Evolutionary conservation across 1,140 invertebrate genomes (phyloP), one percentile per base, ranked within the genome.

Genomic region (Ephestia elutella): DNA sequence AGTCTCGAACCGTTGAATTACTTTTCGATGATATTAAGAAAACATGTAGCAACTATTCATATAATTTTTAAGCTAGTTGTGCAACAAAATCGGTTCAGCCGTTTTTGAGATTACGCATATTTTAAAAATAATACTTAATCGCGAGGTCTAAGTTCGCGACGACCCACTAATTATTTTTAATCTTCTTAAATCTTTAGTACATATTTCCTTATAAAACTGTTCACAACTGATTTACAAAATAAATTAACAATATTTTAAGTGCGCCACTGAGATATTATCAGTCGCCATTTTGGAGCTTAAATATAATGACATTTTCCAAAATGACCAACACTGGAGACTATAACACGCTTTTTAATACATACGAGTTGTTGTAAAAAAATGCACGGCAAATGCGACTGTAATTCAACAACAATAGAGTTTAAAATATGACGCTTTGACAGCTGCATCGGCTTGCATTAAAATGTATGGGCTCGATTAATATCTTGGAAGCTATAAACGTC

Each of bases 391-490:
- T 60, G 49, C 21, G 53, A 57, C 56, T 56, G 7, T 54, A 49
- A 49, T 32, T 13, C 51, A 2, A 3, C 2, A 2, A 17, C n/a
- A 5, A 44, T 44, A 44, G 13, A 17, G 38, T 44, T 44, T 2
- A 44, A 44, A 44, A 15, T 44, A 10, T 15, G 2, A 15, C n/a
- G n/a, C 13, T 15, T 1, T 44, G 38, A 44, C 38, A 44, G 35
- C 54, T 57, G 48, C 57, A 44, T 57, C 44, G 2, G 13, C 38
- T 44, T 25, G 54, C 60, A 74, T 72, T 74, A 72, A 74, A 74
- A 74, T 77, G 70, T 73, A 73, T 74, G 64, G 72, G 68, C 54
- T 65, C 65, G 72, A 75, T 77, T 71, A 75, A 60, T 63, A 73
- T 69, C 67, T 59, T 9, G 32, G 32, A 15, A 60, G 49, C 60